Evolutionary conservation across 2,113 vertebrate species (phyloP), one percentile per base, ranked within the genome.

Genomic region (Amphilophus citrinellus): DNA sequence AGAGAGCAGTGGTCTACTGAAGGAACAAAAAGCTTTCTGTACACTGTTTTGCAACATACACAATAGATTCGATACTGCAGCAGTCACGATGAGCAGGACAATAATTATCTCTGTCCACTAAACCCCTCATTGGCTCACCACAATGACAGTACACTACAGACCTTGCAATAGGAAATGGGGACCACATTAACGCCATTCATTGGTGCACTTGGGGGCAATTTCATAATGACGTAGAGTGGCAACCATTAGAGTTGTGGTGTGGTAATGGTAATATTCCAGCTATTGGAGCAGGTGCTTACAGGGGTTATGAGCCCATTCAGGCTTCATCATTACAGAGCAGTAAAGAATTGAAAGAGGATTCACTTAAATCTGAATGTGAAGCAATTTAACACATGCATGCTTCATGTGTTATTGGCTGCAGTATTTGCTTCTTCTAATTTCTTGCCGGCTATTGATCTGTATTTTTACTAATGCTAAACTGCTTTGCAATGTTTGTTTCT

Each of bases 221-320:
- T 84, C 56, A 82, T 86, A 90, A 90, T 87, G 87, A 87, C 84
- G 89, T 80, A 65, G 88, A 86, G 87, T 85, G 87, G 93, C 79
- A 30, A 50, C 90, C 91, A 92, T 95, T 93, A 93, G 80, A 77
- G 53, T 76, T 82, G 87, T 85, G 89, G 78, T 79, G 80, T 85
- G 87, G 83, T 94, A 93, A 94, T 91, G 92, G 91, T 92, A 92
- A 95, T 94, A 90, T 93, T 82, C 79, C n/a, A 58, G 88, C 86
- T 88, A 93, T 94, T 94, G 92, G 87, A 92, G 93, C 85, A 93
- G 93, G 94, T 94, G 91, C 91, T 95, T 90, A 89, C 82, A 60
- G 86, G 79, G 88, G 89, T 94, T 94, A 94, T 94, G 92, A 92
- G 95, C 91, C 89, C 87, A 91, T 94, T 94, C 90, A 84, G 88